A percentile compares a stretch with the other conserved stretches of the same genome.
phyloP scores from a whole-genome alignment of 2,113 vertebrate genomes.

The Megaptera novaeangliae region DNA sequence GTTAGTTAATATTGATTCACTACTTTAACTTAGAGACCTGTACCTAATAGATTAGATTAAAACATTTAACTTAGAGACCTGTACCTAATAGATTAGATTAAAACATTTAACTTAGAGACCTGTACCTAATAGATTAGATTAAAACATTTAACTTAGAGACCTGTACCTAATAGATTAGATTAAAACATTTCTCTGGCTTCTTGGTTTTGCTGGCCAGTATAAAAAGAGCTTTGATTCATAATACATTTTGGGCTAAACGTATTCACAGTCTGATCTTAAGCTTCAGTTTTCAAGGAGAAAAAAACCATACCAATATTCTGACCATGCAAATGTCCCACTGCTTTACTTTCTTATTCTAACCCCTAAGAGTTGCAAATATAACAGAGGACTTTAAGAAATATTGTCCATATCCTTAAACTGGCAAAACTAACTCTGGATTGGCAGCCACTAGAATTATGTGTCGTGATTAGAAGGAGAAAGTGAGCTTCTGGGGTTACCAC shows the following conservation, averaged over 20 bases:
- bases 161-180: neutral
- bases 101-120: neutral
- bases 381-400: neutral
- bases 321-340: neutral
- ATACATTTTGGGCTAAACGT: constrained; percentile 18
- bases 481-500: neutral
- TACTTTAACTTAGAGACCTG: neutral
- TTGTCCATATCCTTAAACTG: neutral
- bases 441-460: neutral
- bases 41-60: neutral
- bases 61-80: neutral
- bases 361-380: neutral
- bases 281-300: neutral
- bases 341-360: neutral
- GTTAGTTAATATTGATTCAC: constrained; percentile 23
- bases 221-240: constrained; percentile 33
- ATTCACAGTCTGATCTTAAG: constrained; percentile 23
- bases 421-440: neutral
- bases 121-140: neutral
- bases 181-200: neutral
- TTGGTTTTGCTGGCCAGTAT: constrained; percentile 22
- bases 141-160: constrained; percentile 2
- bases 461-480: neutral
- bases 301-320: neutral
- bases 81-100: neutral